Evolutionary conservation across 2,888 invertebrate species (phyloP), one percentile per base, ranked within the genome.

Genomic region (Harpalus rubripes): DNA sequence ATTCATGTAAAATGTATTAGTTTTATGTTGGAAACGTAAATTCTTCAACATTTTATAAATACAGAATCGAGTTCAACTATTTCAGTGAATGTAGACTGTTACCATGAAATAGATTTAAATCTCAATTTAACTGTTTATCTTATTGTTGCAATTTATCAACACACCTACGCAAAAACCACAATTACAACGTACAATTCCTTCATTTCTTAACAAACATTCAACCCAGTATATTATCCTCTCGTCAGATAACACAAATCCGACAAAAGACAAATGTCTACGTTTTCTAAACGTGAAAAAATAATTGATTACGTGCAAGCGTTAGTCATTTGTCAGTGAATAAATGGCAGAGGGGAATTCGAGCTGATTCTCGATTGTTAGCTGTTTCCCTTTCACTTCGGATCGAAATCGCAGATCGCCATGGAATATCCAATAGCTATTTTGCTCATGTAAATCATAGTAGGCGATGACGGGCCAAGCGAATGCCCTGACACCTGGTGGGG

Each of bases 301-400:
- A 80, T 80, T 59, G 79, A 79, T 79, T 58, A 79, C 72, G 58
- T 80, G 16, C 72, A 18, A 74, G 22, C 80, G 61, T 63, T 41
- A 80, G 61, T 80, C 80, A 80, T 80, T 80, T 80, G 80, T 80
- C 80, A 59, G 79, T 78, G 15, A 32, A 79, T 79, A 59, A 79
- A 79, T 79, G 79, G 79, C 79, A 59, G 58, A 68, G 32, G 68
- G 26, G 68, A 39, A 68, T 74, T 74, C 72, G 72, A 52, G 44
- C 44, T 12, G 44, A 44, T 74, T 41, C 44, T 74, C 18, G 68
- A 68, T 68, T 68, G 68, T 68, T 39, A 5, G 32, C 32, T 41
- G 72, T 44, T 72, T 74, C 72, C 68, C 72, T 74, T 74, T 74
- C 72, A 74, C 72, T 74, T 44, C 18, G 16, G 72, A 74, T 74